Evolutionary conservation across 2,797 vertebrate genomes (phyloP), one percentile per base, ranked within the genome.

Genomic region (Sparidentex hasta): DNA sequence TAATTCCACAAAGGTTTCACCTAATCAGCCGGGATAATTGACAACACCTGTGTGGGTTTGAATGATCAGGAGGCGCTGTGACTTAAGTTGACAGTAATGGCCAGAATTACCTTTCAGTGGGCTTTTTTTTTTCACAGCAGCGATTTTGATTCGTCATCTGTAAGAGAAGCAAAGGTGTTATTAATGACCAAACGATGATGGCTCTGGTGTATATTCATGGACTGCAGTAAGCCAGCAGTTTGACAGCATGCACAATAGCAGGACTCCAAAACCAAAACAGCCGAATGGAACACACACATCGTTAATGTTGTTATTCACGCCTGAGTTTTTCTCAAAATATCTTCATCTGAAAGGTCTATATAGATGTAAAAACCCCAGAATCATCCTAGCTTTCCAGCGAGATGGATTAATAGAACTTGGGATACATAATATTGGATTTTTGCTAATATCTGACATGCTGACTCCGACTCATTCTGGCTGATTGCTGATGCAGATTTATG

Each of bases 91-190:
- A 56, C 11, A 50, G 29, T 18, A 25, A 44, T 25, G 14, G 38
- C 17, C 27, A 13, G 44, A 57, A 18, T 64, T 7, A 58, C 7
- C 11, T 52, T 25, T 61, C 33, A 64, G 17, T 7, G 3, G 50
- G 11, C 54, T 21, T 47, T 54, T 65, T 65, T 56, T 65, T 65
- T 56, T 25, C 17, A 44, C 25, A 57, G 63, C 12, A 21, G 50
- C 44, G 21, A 50, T 65, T 71, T 50, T 33, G 4, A 65, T 25
- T 70, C 59, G 18, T 46, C 7, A 9, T 17, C 27, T 3, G 16
- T 7, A 23, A 17, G 5, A 56, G 17, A 47, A 18, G n/a, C 13
- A 41, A 5, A 41, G 41, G 21, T 38, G 20, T 59, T 6, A 41
- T 41, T 47, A 25, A 33, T 62, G 23, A 23, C 29, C 51, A 56